A percentile compares a stretch with the other conserved stretches of the same genome.
phyloP scores from a whole-genome alignment of 2,113 vertebrate genomes.

The Acanthisitta chloris region DNA sequence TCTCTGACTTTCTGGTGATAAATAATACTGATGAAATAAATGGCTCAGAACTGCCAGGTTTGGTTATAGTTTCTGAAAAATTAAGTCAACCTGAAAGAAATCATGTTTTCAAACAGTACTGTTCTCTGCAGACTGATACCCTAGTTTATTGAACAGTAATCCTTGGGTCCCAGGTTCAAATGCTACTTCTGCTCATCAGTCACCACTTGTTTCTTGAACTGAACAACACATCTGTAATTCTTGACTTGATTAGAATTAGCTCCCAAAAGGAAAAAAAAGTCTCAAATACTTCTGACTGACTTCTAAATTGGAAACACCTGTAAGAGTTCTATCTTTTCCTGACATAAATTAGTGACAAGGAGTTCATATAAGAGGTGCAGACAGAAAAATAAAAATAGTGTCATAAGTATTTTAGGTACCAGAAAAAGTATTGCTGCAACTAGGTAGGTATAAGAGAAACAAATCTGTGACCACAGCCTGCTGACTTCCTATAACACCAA shows the following conservation, averaged over 20 bases:
- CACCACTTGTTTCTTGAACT: conserved; percentile 64
- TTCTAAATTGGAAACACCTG: conserved; percentile 77
- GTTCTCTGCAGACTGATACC: conserved; percentile 58
- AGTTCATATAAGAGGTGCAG: conserved; percentile 31
- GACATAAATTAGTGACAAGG: conserved; percentile 51
- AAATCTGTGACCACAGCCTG: not conserved
- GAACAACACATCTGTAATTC: conserved; percentile 66
- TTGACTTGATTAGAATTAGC: conserved; percentile 65
- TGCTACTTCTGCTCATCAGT: conserved; percentile 67
- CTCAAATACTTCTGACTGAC: conserved; percentile 49
- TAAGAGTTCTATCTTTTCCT: conserved; percentile 62
- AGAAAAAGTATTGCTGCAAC: not conserved
- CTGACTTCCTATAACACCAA: not conserved
- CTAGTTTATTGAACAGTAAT: conserved; percentile 56
- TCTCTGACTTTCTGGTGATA: conserved; percentile 63
- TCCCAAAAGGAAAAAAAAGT: conserved; percentile 33
- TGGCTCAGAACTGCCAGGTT: conserved; percentile 67
- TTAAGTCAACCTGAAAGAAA: conserved; percentile 70
- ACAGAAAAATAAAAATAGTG: conserved; percentile 54
- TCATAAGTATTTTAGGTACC: conserved; percentile 45
- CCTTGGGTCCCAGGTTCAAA: conserved; percentile 61
- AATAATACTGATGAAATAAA: conserved; percentile 63
- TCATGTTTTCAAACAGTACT: conserved; percentile 49
- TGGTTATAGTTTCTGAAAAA: conserved; percentile 61
- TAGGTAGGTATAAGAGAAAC: not conserved